phyloP scores from a whole-genome alignment of 2,113 vertebrate genomes.

The Oxyruncus cristatus region DNA sequence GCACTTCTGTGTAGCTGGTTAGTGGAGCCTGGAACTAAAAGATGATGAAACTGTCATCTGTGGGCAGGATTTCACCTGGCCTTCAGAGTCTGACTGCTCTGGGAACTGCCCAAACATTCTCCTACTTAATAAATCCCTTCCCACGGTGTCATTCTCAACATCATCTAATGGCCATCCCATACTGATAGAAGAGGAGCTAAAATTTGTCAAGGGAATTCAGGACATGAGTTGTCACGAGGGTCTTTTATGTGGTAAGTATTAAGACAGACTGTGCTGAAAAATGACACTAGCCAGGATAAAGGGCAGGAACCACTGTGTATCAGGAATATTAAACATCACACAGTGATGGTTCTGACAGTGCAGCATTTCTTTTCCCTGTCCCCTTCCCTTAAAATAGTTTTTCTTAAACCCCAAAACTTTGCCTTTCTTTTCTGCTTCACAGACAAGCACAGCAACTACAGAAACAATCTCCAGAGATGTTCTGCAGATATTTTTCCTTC shows the following conservation, averaged over 20 bases:
- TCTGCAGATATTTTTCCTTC: conserved; percentile 12
- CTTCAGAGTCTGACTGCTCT: not conserved
- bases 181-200: not conserved
- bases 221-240: not conserved
- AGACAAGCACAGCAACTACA: conserved; percentile 13
- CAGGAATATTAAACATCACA: not conserved
- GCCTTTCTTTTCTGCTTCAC: not conserved
- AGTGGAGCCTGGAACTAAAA: not conserved
- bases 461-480: conserved; percentile 56
- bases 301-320: not conserved
- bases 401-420: not conserved
- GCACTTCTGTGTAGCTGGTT: not conserved
- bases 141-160: not conserved
- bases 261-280: not conserved
- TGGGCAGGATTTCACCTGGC: not conserved
- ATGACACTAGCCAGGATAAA: not conserved
- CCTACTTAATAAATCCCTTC: not conserved
- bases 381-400: not conserved
- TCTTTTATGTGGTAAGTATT: not conserved
- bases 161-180: not conserved
- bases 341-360: not conserved
- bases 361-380: not conserved
- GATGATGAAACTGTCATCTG: not conserved
- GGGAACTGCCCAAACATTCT: not conserved
- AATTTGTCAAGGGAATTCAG: not conserved